Conservation (phyloP, 2,888 invertebrate species). For the Papilio gigon region DNA sequence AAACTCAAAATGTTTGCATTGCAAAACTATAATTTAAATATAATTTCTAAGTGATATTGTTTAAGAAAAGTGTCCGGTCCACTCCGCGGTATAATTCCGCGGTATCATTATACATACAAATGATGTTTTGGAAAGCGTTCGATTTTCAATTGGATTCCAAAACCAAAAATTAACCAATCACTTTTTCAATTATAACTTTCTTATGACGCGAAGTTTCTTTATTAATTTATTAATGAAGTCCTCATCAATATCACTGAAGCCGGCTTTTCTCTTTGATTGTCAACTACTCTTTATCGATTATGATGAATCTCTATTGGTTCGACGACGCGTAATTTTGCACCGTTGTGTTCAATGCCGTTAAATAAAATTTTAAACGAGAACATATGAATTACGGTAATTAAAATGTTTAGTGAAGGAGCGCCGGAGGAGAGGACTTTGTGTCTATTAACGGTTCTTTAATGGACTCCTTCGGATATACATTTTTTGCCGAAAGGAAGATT, state of each 20-base stretch:
- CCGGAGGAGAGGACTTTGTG: not conserved
- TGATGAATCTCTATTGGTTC: slow-evolving; percentile 6
- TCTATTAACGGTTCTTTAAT: slow-evolving; percentile 10
- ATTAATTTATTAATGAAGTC: slow-evolving; percentile 10
- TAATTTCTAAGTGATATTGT: not conserved
- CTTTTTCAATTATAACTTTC: not conserved
- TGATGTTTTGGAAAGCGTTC: not conserved
- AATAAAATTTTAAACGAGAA: slow-evolving; percentile 18
- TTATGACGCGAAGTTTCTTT: not conserved
- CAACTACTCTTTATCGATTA: slow-evolving; percentile 8
- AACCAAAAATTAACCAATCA: slow-evolving; percentile 5
- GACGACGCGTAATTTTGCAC: slow-evolving; percentile 25
- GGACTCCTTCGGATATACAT: not conserved
- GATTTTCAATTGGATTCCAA: not conserved
- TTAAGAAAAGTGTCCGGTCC: not conserved
- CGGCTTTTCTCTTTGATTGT: slow-evolving; percentile 17
- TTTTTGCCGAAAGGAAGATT: not conserved
- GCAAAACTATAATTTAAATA: not conserved
- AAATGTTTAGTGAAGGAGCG: slow-evolving; percentile 21
- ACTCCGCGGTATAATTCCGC: not conserved
- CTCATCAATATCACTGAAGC: not conserved
- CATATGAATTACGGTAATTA: slow-evolving; percentile 22
- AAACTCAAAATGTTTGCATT: not conserved
- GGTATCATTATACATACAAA: not conserved
- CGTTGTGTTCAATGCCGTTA: slow-evolving; percentile 47